Conservation (phyloP, 2,888 invertebrate genomes). For the Heliconius charithonia region DNA sequence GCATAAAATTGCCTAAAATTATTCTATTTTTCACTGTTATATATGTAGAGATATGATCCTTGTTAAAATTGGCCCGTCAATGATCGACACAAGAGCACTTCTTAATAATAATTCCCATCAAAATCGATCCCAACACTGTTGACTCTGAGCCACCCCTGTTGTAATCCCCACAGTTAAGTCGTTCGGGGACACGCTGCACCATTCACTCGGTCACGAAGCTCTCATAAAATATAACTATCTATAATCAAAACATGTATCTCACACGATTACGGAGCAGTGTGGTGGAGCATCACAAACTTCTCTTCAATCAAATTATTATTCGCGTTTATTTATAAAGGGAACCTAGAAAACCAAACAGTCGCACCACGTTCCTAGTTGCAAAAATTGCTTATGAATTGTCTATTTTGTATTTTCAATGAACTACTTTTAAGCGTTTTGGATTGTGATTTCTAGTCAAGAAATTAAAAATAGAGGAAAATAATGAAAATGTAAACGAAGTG, state of each 20-base stretch:
- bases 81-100: neutral
- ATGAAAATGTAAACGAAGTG: no score
- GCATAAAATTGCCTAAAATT: neutral
- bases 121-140: neutral
- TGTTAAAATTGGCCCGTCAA: neutral
- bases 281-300: neutral
- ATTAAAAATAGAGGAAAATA: no score
- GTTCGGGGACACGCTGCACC: neutral
- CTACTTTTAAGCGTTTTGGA: neutral
- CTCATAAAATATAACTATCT: conserved; percentile 2
- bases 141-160: conserved; percentile 2
- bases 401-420: neutral
- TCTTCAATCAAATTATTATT: no score
- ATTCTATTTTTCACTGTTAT: neutral
- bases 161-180: conserved; percentile 8
- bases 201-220: conserved; percentile 24
- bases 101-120: conserved; percentile 24
- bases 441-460: neutral
- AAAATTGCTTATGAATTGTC: neutral
- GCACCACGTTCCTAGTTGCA: neutral
- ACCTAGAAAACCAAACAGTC: neutral
- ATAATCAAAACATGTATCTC: neutral
- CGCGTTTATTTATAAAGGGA: neutral
- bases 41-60: neutral
- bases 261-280: neutral